Conservation (phyloP, 2,888 invertebrate species). For the Apodemia duryi region DNA sequence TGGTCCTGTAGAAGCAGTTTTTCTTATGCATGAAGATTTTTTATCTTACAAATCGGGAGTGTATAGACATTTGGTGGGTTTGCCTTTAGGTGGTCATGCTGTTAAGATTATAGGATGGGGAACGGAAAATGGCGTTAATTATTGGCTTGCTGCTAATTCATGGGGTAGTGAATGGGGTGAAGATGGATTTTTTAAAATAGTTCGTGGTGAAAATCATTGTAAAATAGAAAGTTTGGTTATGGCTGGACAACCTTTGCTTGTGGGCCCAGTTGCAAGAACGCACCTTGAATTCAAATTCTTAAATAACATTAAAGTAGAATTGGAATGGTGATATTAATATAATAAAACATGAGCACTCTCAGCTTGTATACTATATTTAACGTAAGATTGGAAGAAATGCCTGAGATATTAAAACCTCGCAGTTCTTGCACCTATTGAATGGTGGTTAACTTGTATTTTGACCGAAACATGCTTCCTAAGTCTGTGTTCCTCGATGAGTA, state of each 20-base stretch:
- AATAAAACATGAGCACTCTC: too few relatives aligned
- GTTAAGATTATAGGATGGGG: conserved; percentile 90
- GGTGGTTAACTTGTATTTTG: too few relatives aligned
- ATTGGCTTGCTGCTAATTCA: conserved; percentile 91
- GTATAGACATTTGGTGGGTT: conserved; percentile 79
- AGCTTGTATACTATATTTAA: too few relatives aligned
- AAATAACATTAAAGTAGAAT: background rate
- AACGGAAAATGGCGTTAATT: conserved; percentile 81
- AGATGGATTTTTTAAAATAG: conserved; percentile 69
- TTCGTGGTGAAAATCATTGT: conserved; percentile 17
- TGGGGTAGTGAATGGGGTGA: conserved; percentile 93
- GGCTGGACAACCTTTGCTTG: conserved; percentile 3
- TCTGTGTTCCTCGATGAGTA: too few relatives aligned
- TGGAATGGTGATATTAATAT: background rate
- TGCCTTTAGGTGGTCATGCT: conserved; percentile 86
- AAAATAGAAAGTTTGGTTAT: conserved; percentile 12
- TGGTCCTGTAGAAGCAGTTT: conserved; percentile 89
- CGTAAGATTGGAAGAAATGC: too few relatives aligned
- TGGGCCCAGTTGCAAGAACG: background rate
- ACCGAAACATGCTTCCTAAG: too few relatives aligned
- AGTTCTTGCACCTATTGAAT: too few relatives aligned
- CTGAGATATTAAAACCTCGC: too few relatives aligned
- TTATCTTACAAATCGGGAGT: conserved; percentile 85
- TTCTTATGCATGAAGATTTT: conserved; percentile 87
- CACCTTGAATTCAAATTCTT: background rate